A percentile compares a stretch with the other conserved stretches of the same genome.
phyloP scores from a whole-genome alignment of 2,888 invertebrate species.

The Dinocampus coccinellae region DNA sequence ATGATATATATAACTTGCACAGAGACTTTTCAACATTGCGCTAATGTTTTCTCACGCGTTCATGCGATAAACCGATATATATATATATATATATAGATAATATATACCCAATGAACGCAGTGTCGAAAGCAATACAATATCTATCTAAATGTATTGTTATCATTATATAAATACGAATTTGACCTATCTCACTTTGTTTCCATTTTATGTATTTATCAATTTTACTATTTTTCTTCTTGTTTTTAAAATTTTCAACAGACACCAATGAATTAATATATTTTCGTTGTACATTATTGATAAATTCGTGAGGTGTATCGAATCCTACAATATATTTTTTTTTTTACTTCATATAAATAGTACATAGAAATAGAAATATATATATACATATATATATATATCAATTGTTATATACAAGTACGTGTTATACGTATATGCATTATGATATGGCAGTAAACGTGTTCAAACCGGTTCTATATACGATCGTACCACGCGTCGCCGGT shows the following conservation, averaged over 20 bases:
- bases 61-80: conserved; percentile 49
- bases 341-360: neutral
- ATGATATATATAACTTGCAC: conserved; percentile 60
- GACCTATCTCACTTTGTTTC: neutral
- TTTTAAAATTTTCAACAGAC: neutral
- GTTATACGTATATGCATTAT: conserved; percentile 23
- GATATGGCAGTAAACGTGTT: conserved; percentile 38
- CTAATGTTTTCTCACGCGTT: conserved; percentile 53
- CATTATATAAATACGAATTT: neutral
- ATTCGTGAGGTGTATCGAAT: neutral
- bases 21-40: conserved; percentile 50
- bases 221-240: no score
- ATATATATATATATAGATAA: no score
- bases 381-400: conserved; percentile 2
- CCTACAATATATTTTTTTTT: neutral
- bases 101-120: conserved; percentile 29
- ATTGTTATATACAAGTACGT: conserved; percentile 16
- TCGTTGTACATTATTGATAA: neutral
- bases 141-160: conserved; percentile 1
- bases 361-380: neutral
- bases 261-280: neutral
- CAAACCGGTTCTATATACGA: conserved; percentile 58
- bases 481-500: conserved; percentile 56
- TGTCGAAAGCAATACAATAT: neutral
- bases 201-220: no score